These are phyloP conservation scores for Coleophora deauratella DNA, from an alignment of 2,888 invertebrate genomes.

Conservation along the genomic window DNA sequence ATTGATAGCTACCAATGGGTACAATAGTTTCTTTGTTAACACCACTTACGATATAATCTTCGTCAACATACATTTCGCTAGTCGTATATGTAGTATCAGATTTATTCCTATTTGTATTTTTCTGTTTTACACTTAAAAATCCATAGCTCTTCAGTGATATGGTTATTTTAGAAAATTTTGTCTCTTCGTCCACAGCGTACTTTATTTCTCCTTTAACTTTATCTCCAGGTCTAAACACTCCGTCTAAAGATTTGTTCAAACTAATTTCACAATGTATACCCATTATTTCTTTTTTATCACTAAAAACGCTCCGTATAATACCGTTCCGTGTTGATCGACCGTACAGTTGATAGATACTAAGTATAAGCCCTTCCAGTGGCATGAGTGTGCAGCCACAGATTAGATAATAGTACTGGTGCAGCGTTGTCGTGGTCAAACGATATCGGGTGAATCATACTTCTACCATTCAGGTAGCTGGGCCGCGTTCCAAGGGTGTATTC, in stretches of 20 bases:
- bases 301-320: too few relatives aligned
- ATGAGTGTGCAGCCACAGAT: too few relatives aligned
- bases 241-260: conserved; percentile 12
- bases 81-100: conserved; percentile 8
- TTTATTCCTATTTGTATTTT: not conserved
- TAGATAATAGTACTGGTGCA: too few relatives aligned
- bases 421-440: too few relatives aligned
- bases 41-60: conserved; percentile 16
- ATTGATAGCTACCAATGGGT: conserved; percentile 22
- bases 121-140: conserved; percentile 2
- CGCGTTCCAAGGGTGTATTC: too few relatives aligned
- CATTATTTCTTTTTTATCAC: too few relatives aligned
- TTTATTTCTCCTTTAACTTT: conserved; percentile 18
- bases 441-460: too few relatives aligned
- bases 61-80: conserved; percentile 20
- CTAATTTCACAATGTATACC: conserved; percentile 22
- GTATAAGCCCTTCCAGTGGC: too few relatives aligned
- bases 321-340: too few relatives aligned
- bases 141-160: conserved; percentile 22
- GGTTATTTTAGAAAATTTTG: conserved; percentile 14
- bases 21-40: conserved; percentile 12
- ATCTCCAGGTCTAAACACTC: conserved; percentile 16
- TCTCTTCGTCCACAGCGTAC: conserved; percentile 19
- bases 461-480: too few relatives aligned
- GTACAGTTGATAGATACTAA: too few relatives aligned